A percentile compares a stretch with the other conserved stretches of the same genome.
phyloP scores from a whole-genome alignment of 2,113 vertebrate species.

The Cepphus grylle region DNA sequence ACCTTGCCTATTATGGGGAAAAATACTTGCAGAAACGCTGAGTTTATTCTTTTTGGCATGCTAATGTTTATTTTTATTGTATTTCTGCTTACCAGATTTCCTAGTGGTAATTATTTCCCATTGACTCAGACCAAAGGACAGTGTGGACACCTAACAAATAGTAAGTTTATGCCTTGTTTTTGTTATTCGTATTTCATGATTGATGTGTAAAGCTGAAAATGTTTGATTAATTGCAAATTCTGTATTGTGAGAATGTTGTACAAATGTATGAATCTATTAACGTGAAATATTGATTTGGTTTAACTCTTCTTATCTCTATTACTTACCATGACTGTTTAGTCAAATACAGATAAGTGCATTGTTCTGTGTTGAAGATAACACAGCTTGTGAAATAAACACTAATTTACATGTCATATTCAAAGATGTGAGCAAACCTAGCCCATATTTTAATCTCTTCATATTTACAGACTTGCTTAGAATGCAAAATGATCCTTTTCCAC shows the following conservation, averaged over 20 bases:
- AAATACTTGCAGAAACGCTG: constrained; percentile 60
- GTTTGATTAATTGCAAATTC: not conserved
- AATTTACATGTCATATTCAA: constrained; percentile 6
- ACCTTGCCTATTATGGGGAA: constrained; percentile 55
- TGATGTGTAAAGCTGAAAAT: constrained; percentile 8
- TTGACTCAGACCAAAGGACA: constrained; percentile 45
- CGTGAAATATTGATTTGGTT: constrained; percentile 31
- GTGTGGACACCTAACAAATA: constrained; percentile 42
- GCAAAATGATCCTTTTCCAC: not conserved
- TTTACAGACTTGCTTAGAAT: not conserved
- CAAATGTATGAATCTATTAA: not conserved
- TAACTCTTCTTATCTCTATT: constrained; percentile 39
- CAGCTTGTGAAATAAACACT: constrained; percentile 22
- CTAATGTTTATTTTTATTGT: constrained; percentile 67
- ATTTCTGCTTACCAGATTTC: constrained; percentile 72
- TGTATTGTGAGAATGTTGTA: not conserved
- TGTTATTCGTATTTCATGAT: constrained; percentile 14
- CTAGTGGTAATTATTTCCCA: constrained; percentile 44
- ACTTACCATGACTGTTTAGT: not conserved
- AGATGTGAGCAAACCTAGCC: not conserved
- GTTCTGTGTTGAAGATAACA: not conserved
- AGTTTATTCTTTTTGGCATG: constrained; percentile 61
- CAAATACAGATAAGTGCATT: constrained; percentile 2
- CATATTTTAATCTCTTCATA: constrained; percentile 20
- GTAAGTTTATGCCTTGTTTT: constrained; percentile 72